Base-by-base conservation (phyloP, 2,113 vertebrate genomes). In the Strigops habroptila region DNA sequence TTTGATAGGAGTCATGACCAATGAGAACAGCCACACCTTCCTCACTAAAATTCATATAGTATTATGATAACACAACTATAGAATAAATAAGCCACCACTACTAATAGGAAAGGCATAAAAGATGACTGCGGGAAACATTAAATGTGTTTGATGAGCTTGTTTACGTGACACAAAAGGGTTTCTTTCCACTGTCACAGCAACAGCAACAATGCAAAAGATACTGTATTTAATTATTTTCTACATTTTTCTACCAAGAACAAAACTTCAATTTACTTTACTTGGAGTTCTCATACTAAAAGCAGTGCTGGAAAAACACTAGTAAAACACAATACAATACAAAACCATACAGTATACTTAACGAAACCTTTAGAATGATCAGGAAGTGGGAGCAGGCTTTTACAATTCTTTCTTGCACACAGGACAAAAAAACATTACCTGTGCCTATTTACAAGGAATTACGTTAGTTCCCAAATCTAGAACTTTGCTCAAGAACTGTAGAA, bases 361-460 rank as follows among this genome's bases (percentile, higher is more conserved):
- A 73, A 52, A 75, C 4, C 3, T 69, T 69, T 35, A 39, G 27
- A 85, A 74, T 30, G 7, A n/a, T 65, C 52, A 60, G 9, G 30
- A n/a, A 8, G 12, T 57, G 16, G 3, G 14, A 82, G 44, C 14
- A n/a, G 25, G n/a, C 23, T 63, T 86, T 57, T 69, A 41, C 37
- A 74, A 33, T 67, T 4, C 39, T 15, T 8, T 18, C 14, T 22
- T n/a, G 12, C 3, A 52, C 17, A 49, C 5, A 19, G 2, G 31
- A 76, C 17, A 73, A 86, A 80, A 77, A 77, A 59, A 3, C 12
- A 46, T 18, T 2, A 44, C 5, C 9, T 25, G 5, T 55, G 7
- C 19, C 41, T 53, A 18, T 30, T 51, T 48, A 46, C 63, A 88
- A 51, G 14, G 0, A 51, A 75, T 60, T 71, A 49, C 0, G 0